Base-by-base conservation (phyloP, 2,113 vertebrate species). In the Sphyrna mokarran region DNA sequence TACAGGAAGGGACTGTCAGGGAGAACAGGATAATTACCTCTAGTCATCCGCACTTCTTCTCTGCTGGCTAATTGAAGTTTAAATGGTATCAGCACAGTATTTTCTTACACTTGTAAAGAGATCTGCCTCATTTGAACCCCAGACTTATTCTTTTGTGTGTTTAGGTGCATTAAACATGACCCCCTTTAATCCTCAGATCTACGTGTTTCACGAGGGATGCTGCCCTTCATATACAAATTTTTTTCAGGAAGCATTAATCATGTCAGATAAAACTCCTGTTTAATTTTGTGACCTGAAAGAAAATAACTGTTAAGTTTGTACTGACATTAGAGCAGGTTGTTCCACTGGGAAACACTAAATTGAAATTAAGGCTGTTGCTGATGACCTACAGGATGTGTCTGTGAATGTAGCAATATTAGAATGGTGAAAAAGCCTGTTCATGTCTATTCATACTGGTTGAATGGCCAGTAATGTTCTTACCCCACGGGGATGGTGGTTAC, bases 361-460 rank as follows among this genome's bases (percentile, higher is more conserved):
- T 99, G 99, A 99, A 99, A 99, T 98, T 98, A 98, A 98, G 98
- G 98, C 99, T 99, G 99, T 98, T 98, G 97, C 97, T 97, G 98
- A 98, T 98, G 97, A 98, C 98, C 98, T 98, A 99, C 99, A 99
- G 99, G 99, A 99, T 98, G 97, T 98, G 98, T 98, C 99, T 99
- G 99, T 98, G 98, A 98, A 99, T 98, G 97, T 98, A 98, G 98
- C 98, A 98, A 97, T 97, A 98, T 98, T 97, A 97, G 98, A 98
- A 99, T 99, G 98, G 98, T 97, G 97, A 99, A 99, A 99, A 98
- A 98, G 98, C 98, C 98, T 99, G 99, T 98, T 97, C 98, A 98
- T 99, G 98, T 98, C 99, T 98, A 98, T 98, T 99, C 98, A 98
- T 98, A 98, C 98, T 98, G 98, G 98, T 97, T 98, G 98, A 98